Conservation (phyloP, 1,140 invertebrate genomes). For the Drosophila eugracilis region DNA sequence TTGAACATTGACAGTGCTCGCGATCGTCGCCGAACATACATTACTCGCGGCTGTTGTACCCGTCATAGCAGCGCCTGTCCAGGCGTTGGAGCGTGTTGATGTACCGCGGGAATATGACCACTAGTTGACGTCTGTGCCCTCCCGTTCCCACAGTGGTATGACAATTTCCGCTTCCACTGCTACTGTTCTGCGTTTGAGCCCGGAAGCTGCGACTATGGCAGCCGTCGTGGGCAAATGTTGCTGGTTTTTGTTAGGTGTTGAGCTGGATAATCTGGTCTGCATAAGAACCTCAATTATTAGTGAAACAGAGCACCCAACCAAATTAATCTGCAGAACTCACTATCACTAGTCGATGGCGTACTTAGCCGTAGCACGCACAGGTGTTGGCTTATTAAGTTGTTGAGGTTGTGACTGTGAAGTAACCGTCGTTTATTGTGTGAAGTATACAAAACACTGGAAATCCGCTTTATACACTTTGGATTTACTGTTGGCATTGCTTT, state of each 20-base stretch:
- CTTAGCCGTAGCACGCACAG: constrained; percentile 89
- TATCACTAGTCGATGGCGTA: constrained; percentile 85
- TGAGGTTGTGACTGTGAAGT: constrained; percentile 66
- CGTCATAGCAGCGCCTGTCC: constrained; percentile 38
- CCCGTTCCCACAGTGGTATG: constrained; percentile 44
- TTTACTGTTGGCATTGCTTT: constrained; percentile 84
- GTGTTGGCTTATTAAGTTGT: constrained; percentile 90
- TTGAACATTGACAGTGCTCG: constrained; percentile 74
- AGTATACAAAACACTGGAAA: background rate
- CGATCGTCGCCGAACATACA: constrained; percentile 29
- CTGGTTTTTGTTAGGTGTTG: constrained; percentile 84
- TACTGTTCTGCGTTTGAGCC: constrained; percentile 42
- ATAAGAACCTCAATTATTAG: background rate
- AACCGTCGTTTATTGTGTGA: constrained; percentile 10
- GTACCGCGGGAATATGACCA: constrained; percentile 73
- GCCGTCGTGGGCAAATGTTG: constrained; percentile 62
- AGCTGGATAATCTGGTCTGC: constrained; percentile 82
- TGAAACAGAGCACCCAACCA: background rate
- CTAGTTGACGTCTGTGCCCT: constrained; percentile 42
- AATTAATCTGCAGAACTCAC: constrained; percentile 34
- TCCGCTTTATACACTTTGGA: constrained; percentile 63
- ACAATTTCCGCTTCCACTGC: constrained; percentile 39
- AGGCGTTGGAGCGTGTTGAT: constrained; percentile 77
- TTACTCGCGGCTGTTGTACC: constrained; percentile 18
- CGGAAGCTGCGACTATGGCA: constrained; percentile 56